These are phyloP conservation scores for Dendrocincla tyrannina DNA, from an alignment of 2,797 vertebrate species.

Conservation along the genomic window DNA sequence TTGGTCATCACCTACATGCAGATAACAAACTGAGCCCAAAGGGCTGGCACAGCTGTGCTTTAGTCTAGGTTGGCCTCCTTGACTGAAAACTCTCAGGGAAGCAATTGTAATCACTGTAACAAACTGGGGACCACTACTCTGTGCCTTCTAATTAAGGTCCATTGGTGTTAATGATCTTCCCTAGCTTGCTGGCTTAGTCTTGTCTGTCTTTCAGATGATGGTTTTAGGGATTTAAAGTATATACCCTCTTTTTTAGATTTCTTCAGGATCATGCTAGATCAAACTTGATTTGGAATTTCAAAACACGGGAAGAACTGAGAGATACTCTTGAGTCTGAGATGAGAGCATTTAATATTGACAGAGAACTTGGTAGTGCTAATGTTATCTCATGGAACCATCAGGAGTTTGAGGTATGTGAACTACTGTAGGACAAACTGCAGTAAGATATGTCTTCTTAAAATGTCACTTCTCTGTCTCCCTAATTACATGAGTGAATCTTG, in stretches of 20 bases:
- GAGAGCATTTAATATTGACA: constrained; percentile 92
- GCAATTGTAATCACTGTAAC: background rate
- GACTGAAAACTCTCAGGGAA: background rate
- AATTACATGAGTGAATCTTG: background rate
- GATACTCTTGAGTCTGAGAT: constrained; percentile 96
- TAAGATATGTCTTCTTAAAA: background rate
- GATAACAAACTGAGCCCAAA: background rate
- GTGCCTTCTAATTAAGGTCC: background rate
- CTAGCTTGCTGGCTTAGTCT: background rate
- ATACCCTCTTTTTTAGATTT: constrained; percentile 80
- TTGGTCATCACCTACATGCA: background rate
- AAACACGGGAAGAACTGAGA: constrained; percentile 95
- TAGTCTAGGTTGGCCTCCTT: background rate
- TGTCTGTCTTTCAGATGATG: background rate
- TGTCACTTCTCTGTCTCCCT: background rate
- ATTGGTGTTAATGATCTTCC: background rate
- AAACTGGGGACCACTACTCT: background rate
- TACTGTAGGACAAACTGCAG: background rate
- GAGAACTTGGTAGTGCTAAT: constrained; percentile 92
- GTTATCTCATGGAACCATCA: constrained; percentile 99
- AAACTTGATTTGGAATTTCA: constrained; percentile 99
- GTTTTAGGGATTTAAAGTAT: background rate
- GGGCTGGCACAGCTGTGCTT: background rate
- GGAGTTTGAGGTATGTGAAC: constrained; percentile 89
- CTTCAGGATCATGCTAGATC: constrained; percentile 92